Conservation (phyloP, 2,797 vertebrate genomes). For the Brachyrhaphis roseni region DNA sequence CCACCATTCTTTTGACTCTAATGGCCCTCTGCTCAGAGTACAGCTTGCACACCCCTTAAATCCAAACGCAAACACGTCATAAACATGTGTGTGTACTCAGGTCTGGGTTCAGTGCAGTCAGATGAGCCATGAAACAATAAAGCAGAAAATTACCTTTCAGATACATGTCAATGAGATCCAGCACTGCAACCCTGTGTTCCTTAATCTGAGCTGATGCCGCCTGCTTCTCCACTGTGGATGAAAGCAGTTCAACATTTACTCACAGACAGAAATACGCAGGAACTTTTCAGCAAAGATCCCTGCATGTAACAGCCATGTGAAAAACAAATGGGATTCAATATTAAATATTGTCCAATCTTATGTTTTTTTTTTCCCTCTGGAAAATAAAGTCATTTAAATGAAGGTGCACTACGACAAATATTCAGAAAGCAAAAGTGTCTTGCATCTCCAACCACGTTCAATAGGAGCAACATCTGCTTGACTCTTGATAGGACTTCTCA, state of each 20-base stretch:
- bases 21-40: slow-evolving; percentile 98
- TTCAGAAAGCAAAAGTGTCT: not conserved
- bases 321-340: not conserved
- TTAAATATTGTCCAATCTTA: not conserved
- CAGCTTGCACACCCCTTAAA: slow-evolving; percentile 92
- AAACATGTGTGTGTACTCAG: not conserved
- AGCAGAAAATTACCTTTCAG: slow-evolving; percentile 85
- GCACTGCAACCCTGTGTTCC: slow-evolving; percentile 88
- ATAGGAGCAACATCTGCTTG: not conserved
- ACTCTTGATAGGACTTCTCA: not conserved
- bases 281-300: not conserved
- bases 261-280: not conserved
- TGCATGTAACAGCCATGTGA: not conserved
- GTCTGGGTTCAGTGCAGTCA: not conserved
- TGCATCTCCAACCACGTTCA: not conserved
- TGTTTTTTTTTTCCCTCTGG: not conserved
- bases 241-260: slow-evolving; percentile 11
- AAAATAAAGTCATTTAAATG: not conserved
- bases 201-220: slow-evolving; percentile 87
- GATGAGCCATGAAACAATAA: slow-evolving; percentile 5
- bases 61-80: slow-evolving; percentile 15
- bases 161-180: slow-evolving; percentile 92
- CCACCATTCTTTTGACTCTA: slow-evolving; percentile 92
- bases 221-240: slow-evolving; percentile 84
- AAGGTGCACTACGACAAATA: not conserved